A percentile compares a stretch with the other conserved stretches of the same genome.
Conservation (phyloP, 2,888 invertebrate genomes). For the Baronia brevicornis region DNA sequence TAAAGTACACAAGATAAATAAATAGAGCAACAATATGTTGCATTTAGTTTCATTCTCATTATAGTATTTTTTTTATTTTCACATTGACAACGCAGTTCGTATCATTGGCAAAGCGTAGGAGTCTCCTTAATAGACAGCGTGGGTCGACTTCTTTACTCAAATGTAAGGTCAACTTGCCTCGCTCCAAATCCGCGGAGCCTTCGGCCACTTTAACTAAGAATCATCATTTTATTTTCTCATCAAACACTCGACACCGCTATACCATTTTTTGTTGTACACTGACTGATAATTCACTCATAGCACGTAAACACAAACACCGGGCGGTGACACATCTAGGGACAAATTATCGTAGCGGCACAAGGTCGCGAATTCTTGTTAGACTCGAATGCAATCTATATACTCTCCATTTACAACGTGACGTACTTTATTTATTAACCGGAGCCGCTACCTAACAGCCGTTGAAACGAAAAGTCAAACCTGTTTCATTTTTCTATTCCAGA, state of each 20-base stretch:
- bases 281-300: conserved; percentile 30
- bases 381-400: conserved; percentile 38
- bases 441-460: conserved; percentile 34
- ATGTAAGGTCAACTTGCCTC: conserved; percentile 55
- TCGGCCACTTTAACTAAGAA: conserved; percentile 27
- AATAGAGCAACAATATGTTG: conserved; percentile 27
- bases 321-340: conserved; percentile 42
- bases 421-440: conserved; percentile 41
- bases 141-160: conserved; percentile 55
- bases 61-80: conserved; percentile 29
- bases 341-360: conserved; percentile 38
- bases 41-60: conserved; percentile 42
- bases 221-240: conserved; percentile 38
- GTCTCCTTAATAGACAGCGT: conserved; percentile 60
- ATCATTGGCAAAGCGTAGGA: conserved; percentile 55
- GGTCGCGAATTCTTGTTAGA: conserved; percentile 40
- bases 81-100: conserved; percentile 35
- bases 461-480: conserved; percentile 33
- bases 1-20: conserved; percentile 21
- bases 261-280: conserved; percentile 27
- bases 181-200: conserved; percentile 35
- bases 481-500: conserved; percentile 35
- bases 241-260: conserved; percentile 34
- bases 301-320: conserved; percentile 64
- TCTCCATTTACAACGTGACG: conserved; percentile 44